Evolutionary conservation across 2,113 vertebrate genomes (phyloP).

Genomic region (Pseudonaja textilis): DNA sequence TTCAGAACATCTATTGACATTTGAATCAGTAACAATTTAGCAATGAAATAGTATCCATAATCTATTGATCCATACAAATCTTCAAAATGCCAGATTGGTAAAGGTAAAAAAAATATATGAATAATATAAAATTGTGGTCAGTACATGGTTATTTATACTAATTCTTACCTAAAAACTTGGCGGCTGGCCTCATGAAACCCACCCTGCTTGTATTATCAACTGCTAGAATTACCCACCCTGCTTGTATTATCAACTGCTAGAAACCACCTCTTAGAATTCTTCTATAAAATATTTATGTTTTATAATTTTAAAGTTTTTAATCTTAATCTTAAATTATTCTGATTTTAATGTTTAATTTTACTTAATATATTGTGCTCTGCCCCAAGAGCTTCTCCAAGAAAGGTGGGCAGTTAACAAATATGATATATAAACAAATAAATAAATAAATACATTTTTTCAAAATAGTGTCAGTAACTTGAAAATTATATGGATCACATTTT

Average conservation of each 20-base stretch:
- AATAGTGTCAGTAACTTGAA: neutral
- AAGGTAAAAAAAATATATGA: slow-evolving; percentile 4
- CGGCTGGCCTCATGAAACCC: neutral
- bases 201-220: neutral
- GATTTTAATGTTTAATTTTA: neutral
- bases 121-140: neutral
- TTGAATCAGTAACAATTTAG: neutral
- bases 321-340: neutral
- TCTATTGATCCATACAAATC: no score
- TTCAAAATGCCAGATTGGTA: neutral
- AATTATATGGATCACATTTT: neutral
- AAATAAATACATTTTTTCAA: neutral
- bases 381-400: neutral
- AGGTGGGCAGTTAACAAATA: neutral
- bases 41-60: neutral
- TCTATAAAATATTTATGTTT: neutral
- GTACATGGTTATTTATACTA: neutral
- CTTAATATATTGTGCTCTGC: neutral
- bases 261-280: neutral
- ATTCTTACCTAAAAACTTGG: neutral
- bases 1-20: neutral
- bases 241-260: neutral
- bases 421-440: neutral
- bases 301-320: neutral
- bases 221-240: neutral